Evolutionary conservation across 2,797 vertebrate species (phyloP).

Genomic region (Aselliscus stoliczkanus): DNA sequence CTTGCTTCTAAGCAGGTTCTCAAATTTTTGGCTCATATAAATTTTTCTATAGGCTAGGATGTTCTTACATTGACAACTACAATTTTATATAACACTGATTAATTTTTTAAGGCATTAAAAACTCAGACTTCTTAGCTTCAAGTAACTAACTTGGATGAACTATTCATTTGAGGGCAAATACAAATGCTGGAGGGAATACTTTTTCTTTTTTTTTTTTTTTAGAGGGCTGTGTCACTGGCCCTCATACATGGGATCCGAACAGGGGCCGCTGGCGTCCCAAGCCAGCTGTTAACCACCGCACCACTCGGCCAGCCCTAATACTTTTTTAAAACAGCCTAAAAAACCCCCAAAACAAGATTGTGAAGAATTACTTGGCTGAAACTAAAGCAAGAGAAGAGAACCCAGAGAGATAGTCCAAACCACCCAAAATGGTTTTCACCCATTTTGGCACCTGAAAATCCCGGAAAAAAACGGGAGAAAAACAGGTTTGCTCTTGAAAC

Average conservation of each 20-base stretch:
- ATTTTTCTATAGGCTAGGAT: not conserved
- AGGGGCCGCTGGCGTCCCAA: too few species aligned
- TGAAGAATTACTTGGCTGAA: constrained; percentile 49
- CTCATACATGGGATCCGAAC: too few species aligned
- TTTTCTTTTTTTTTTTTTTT: too few species aligned
- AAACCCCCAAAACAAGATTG: constrained; percentile 4
- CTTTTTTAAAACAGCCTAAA: constrained; percentile 13
- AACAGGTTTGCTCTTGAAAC: constrained; percentile 34
- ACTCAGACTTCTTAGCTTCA: constrained; percentile 37
- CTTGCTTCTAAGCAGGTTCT: too few species aligned
- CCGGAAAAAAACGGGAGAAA: not conserved
- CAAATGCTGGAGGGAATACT: constrained; percentile 40
- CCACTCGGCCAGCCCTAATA: too few species aligned
- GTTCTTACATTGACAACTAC: not conserved
- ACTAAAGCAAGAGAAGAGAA: constrained; percentile 45
- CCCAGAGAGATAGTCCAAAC: not conserved
- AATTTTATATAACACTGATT: constrained; percentile 51
- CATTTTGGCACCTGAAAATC: constrained; percentile 29
- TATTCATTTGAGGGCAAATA: constrained; percentile 34
- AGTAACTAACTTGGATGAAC: constrained; percentile 51
- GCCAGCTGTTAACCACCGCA: too few species aligned
- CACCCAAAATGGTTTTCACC: constrained; percentile 17
- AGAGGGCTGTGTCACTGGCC: too few species aligned
- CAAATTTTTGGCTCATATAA: not conserved
- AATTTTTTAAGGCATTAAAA: constrained; percentile 29